Evolutionary conservation across 2,113 vertebrate species (phyloP).

Genomic region (Aspidoscelis tigris): DNA sequence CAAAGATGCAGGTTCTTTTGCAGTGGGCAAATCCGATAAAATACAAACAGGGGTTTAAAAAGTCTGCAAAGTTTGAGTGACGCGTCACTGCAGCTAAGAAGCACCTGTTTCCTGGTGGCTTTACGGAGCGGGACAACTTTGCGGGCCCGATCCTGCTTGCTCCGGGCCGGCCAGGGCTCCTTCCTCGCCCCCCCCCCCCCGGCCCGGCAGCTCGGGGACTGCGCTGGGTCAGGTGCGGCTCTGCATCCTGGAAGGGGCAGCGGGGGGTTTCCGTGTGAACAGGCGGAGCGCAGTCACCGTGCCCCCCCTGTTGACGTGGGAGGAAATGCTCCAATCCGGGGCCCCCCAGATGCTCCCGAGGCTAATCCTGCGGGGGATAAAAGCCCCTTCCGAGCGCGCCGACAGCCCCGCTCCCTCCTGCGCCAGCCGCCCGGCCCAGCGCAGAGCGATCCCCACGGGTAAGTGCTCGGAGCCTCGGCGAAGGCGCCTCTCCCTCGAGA

Average conservation of each 20-base stretch:
- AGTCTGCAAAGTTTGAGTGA: no score
- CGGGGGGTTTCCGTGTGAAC: not conserved
- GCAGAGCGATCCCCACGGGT: not conserved
- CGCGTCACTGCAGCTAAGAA: no score
- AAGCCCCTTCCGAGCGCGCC: not conserved
- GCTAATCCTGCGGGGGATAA: not conserved
- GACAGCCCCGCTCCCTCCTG: not conserved
- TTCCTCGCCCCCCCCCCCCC: not conserved
- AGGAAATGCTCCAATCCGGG: constrained; percentile 7
- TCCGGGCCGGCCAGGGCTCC: no score
- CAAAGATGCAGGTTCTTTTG: no score
- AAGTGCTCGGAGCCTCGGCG: fast-evolving
- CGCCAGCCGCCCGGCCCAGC: not conserved
- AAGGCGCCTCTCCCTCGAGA: no score
- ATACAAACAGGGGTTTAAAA: no score
- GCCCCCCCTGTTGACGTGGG: not conserved
- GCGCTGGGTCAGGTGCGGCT: not conserved
- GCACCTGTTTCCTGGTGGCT: no score
- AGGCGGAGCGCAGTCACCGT: not conserved
- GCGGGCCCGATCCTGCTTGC: no score
- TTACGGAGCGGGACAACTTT: no score
- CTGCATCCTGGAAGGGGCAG: fast-evolving
- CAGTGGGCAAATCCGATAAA: no score
- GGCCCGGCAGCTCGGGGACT: not conserved
- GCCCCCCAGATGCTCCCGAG: not conserved